phyloP scores from a whole-genome alignment of 2,113 vertebrate species.

The Rhinolophus ferrumequinum region DNA sequence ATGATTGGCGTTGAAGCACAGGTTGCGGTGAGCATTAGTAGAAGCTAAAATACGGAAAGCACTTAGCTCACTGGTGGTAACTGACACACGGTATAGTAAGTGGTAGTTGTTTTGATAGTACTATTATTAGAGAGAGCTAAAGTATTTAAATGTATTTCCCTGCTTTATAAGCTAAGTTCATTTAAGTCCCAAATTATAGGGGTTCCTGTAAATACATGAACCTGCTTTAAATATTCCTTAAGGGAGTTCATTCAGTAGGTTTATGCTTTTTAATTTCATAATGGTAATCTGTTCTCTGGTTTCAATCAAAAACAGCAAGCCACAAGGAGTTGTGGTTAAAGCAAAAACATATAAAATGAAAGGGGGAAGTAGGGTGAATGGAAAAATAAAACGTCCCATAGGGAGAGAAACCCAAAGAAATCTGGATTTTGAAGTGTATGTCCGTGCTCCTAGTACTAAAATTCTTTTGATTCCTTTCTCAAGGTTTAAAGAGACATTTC shows the following conservation, averaged over 20 bases:
- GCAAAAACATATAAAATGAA: not conserved
- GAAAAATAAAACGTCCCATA: not conserved
- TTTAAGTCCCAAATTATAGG: not conserved
- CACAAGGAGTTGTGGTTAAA: not conserved
- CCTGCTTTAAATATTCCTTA: slow-evolving; percentile 22
- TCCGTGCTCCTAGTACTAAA: not conserved
- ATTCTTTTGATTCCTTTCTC: not conserved
- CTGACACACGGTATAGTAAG: too few relatives aligned
- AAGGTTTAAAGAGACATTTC: slow-evolving; percentile 1
- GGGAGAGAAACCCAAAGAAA: not conserved
- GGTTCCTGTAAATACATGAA: not conserved
- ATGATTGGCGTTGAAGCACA: not conserved
- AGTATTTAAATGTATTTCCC: not conserved
- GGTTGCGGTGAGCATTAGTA: too few relatives aligned
- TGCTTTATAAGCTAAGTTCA: not conserved
- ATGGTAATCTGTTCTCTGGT: not conserved
- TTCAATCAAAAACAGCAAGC: slow-evolving; percentile 18
- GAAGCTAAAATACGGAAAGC: not conserved
- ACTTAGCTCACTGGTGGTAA: not conserved
- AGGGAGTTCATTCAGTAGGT: not conserved
- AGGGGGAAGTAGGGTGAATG: not conserved
- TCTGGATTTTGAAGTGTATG: not conserved
- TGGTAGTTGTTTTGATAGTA: not conserved
- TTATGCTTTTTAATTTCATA: not conserved
- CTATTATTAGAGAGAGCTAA: not conserved